Percentiles rank a stretch among this genome's conserved stretches.
These are phyloP conservation scores for Lasioglossum zephyrum DNA, from an alignment of 2,888 invertebrate species.

Conservation along the genomic window DNA sequence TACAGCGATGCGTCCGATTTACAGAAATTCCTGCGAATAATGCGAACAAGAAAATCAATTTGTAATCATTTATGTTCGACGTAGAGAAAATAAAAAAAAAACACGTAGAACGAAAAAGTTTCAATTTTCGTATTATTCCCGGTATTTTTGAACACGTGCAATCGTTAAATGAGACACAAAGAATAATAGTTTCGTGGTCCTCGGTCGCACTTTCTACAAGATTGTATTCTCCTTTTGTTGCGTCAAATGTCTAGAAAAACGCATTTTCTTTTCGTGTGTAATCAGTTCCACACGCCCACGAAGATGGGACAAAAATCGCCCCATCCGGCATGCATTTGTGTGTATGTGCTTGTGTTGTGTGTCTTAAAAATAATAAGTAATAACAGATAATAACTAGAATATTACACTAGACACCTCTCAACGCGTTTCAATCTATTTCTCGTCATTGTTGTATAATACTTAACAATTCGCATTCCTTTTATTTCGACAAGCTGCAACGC, in stretches of 20 bases:
- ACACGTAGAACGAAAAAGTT: constrained; percentile 8
- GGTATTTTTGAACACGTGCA: neutral
- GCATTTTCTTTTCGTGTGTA: constrained; percentile 49
- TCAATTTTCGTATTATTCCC: neutral
- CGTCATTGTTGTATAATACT: constrained; percentile 60
- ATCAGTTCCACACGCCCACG: constrained; percentile 70
- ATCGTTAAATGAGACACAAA: neutral
- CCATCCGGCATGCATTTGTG: constrained; percentile 52
- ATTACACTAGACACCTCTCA: constrained; percentile 53
- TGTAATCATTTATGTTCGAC: neutral
- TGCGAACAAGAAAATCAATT: neutral
- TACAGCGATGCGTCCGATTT: constrained; percentile 2
- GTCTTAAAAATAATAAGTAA: constrained; percentile 64
- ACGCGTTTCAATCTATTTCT: constrained; percentile 36
- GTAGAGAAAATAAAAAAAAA: neutral
- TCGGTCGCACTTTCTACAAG: constrained; percentile 16
- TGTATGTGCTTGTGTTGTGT: constrained; percentile 52
- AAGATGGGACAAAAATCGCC: constrained; percentile 49
- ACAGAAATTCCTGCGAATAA: constrained; percentile 9
- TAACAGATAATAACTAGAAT: constrained; percentile 62
- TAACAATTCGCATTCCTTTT: constrained; percentile 56
- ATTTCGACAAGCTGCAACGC: constrained; percentile 48
- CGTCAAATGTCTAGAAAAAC: constrained; percentile 46
- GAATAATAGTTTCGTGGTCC: constrained; percentile 16
- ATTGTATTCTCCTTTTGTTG: constrained; percentile 21